A percentile compares a stretch with the other conserved stretches of the same genome.
phyloP scores from a whole-genome alignment of 2,888 invertebrate genomes.

The Diplazon laetatorius region DNA sequence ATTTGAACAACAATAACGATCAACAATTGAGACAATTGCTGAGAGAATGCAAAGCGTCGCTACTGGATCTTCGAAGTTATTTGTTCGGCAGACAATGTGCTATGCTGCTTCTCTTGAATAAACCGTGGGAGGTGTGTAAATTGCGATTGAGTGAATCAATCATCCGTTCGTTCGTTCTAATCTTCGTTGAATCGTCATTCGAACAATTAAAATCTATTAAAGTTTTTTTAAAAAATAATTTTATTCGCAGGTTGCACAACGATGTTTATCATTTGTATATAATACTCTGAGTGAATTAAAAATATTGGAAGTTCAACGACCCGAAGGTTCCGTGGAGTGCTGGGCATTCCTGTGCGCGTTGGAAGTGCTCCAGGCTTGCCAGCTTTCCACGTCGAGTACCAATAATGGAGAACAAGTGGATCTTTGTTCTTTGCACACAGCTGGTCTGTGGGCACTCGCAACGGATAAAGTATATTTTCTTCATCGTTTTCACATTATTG shows the following conservation, averaged over 20 bases:
- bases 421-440: slow-evolving; percentile 92
- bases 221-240: too few species aligned
- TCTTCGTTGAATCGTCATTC: too few species aligned
- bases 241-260: slow-evolving; percentile 89
- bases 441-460: slow-evolving; percentile 93
- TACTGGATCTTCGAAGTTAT: slow-evolving; percentile 96
- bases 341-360: slow-evolving; percentile 97
- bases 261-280: slow-evolving; percentile 95
- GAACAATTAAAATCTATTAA: too few species aligned
- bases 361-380: slow-evolving; percentile 93
- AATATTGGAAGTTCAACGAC: slow-evolving; percentile 90
- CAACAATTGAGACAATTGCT: slow-evolving; percentile 82
- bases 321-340: slow-evolving; percentile 93
- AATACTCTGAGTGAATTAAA: slow-evolving; percentile 93
- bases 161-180: too few species aligned
- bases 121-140: slow-evolving; percentile 90
- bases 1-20: slow-evolving; percentile 86
- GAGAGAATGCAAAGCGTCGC: slow-evolving; percentile 85
- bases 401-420: slow-evolving; percentile 86
- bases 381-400: slow-evolving; percentile 86
- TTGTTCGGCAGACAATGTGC: slow-evolving; percentile 96
- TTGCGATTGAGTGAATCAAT: neutral
- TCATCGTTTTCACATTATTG: slow-evolving; percentile 4
- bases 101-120: slow-evolving; percentile 88
- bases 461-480: slow-evolving; percentile 88